Evolutionary conservation across 2,797 vertebrate genomes (phyloP).

Genomic region (Lepidocolaptes lacrymiger): DNA sequence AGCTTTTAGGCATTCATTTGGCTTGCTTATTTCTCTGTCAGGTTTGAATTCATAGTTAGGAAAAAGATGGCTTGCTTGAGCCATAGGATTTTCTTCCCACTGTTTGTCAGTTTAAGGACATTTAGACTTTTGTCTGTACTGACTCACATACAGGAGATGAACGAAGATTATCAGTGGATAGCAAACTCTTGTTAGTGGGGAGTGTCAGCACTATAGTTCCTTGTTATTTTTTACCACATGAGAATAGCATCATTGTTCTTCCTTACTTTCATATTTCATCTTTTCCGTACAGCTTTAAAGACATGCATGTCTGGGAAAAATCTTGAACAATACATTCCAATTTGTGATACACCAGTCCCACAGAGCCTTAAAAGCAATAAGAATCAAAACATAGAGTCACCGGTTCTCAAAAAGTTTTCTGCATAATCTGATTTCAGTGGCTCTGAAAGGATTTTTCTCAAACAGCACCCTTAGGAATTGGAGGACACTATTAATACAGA

Average conservation of each 20-base stretch:
- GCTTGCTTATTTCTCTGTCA: neutral
- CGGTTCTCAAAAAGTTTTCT: neutral
- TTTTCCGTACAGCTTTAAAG: neutral
- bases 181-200: neutral
- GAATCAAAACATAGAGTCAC: neutral
- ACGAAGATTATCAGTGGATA: neutral
- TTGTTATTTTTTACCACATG: neutral
- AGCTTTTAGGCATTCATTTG: slow-evolving; percentile 12
- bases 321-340: neutral
- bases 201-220: neutral
- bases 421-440: neutral
- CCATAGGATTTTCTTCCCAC: neutral
- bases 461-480: neutral
- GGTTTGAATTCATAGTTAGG: neutral
- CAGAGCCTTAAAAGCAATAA: neutral
- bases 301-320: neutral
- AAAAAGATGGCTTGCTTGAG: neutral
- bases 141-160: neutral
- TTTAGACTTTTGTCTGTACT: neutral
- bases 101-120: neutral
- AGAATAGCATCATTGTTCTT: neutral
- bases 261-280: neutral
- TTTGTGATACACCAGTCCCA: neutral
- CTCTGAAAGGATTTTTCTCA: neutral
- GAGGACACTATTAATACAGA: neutral